These are phyloP conservation scores for Ceratitis capitata DNA, from an alignment of 1,140 invertebrate genomes.

Conservation along the genomic window DNA sequence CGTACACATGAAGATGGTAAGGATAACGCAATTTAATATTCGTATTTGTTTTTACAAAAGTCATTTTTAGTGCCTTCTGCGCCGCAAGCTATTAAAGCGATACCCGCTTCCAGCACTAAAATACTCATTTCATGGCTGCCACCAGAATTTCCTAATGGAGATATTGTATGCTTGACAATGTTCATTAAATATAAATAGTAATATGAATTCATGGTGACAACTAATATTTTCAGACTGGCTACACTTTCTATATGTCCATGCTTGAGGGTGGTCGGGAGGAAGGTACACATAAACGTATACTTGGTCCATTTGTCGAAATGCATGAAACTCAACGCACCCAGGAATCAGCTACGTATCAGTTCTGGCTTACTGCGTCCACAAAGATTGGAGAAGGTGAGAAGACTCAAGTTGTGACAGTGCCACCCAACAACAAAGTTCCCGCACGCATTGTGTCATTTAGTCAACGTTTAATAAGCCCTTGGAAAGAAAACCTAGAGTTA, in stretches of 20 bases:
- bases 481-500: conserved; percentile 84
- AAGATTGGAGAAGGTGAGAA: conserved; percentile 83
- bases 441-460: conserved; percentile 86
- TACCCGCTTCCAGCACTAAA: conserved; percentile 82
- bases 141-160: conserved; percentile 78
- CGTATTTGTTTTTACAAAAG: not conserved
- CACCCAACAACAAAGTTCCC: conserved; percentile 82
- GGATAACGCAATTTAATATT: conserved; percentile 9
- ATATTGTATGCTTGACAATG: conserved; percentile 70
- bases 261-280: conserved; percentile 78
- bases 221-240: conserved; percentile 67
- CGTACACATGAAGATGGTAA: conserved; percentile 91
- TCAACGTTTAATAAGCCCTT: conserved; percentile 78
- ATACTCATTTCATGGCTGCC: conserved; percentile 90
- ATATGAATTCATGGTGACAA: too few relatives aligned
- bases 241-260: conserved; percentile 83
- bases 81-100: conserved; percentile 88
- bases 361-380: conserved; percentile 84
- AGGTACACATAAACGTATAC: conserved; percentile 76
- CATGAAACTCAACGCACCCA: conserved; percentile 79
- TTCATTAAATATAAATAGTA: not conserved
- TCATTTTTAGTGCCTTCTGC: conserved; percentile 77
- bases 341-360: conserved; percentile 78
- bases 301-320: conserved; percentile 72
- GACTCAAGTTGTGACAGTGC: conserved; percentile 78